Evolutionary conservation across 2,888 invertebrate genomes (phyloP).

Genomic region (Mamestra brassicae): DNA sequence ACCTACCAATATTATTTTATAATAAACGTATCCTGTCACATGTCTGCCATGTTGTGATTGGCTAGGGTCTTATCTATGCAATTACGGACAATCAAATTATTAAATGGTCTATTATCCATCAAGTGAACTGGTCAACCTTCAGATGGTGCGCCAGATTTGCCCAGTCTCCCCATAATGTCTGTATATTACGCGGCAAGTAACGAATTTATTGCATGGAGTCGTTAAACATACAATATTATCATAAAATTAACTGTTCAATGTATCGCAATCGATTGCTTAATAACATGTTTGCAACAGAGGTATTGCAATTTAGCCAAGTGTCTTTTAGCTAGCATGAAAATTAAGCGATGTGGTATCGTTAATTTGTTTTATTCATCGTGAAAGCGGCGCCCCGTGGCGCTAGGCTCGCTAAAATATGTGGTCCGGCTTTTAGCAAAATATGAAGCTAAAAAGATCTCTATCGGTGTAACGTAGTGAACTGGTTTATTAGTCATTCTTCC

Average conservation of each 20-base stretch:
- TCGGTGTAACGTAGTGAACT: constrained; percentile 21
- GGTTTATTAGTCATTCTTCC: constrained; percentile 27
- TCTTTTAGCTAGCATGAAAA: constrained; percentile 5
- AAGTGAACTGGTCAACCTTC: constrained; percentile 65
- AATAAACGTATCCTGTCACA: constrained; percentile 54
- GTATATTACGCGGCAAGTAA: constrained; percentile 24
- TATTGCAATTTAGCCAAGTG: constrained; percentile 18
- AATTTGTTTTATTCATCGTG: constrained; percentile 45
- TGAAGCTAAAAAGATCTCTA: constrained; percentile 23
- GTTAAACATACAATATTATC: constrained; percentile 43
- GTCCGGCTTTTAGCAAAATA: constrained; percentile 20
- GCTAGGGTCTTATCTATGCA: constrained; percentile 43
- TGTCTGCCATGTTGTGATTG: constrained; percentile 43
- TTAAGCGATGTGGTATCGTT: constrained; percentile 9
- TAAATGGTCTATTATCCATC: constrained; percentile 55
- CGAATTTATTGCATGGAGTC: constrained; percentile 33
- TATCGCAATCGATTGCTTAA: constrained; percentile 50
- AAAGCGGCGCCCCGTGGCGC: constrained; percentile 44
- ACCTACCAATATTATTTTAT: constrained; percentile 44
- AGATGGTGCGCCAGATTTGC: constrained; percentile 42
- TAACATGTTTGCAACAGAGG: constrained; percentile 20
- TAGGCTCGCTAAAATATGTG: background rate
- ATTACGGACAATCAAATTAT: constrained; percentile 56
- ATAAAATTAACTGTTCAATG: constrained; percentile 38
- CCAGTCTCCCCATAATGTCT: constrained; percentile 48